phyloP scores from a whole-genome alignment of 2,113 vertebrate species.

The Peromyscus polionotus region DNA sequence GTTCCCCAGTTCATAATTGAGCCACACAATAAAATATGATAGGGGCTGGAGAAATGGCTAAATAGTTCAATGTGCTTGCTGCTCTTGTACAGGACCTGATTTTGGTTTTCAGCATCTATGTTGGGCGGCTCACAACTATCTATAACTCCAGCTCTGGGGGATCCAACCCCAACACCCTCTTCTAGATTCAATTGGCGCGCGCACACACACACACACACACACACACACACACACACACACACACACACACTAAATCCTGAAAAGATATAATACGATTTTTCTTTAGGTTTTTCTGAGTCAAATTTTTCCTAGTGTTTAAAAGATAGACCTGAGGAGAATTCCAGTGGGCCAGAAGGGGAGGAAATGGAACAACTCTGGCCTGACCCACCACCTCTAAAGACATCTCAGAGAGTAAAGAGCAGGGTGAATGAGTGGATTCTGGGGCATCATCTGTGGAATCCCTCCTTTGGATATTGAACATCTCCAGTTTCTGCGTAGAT shows the following conservation, averaged over 20 bases:
- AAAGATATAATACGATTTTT: neutral
- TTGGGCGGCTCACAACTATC: neutral
- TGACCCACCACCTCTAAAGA: no score
- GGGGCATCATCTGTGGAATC: neutral
- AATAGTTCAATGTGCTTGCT: neutral
- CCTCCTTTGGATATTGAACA: neutral
- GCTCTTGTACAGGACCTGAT: neutral
- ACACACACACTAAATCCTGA: neutral
- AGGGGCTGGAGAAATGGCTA: neutral
- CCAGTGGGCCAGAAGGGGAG: neutral
- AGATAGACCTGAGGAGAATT: neutral
- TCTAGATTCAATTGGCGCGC: neutral
- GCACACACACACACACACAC: neutral
- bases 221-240: neutral
- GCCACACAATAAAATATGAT: neutral
- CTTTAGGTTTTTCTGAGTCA: neutral
- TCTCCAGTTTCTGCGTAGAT: neutral
- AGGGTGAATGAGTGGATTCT: neutral
- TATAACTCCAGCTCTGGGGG: neutral
- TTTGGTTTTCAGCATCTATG: neutral
- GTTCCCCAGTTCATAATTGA: neutral
- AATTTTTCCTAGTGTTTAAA: neutral
- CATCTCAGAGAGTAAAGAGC: neutral
- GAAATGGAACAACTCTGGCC: neutral
- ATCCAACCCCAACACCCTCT: neutral